phyloP scores from a whole-genome alignment of 2,113 vertebrate species.

The Pollachius pollachius region DNA sequence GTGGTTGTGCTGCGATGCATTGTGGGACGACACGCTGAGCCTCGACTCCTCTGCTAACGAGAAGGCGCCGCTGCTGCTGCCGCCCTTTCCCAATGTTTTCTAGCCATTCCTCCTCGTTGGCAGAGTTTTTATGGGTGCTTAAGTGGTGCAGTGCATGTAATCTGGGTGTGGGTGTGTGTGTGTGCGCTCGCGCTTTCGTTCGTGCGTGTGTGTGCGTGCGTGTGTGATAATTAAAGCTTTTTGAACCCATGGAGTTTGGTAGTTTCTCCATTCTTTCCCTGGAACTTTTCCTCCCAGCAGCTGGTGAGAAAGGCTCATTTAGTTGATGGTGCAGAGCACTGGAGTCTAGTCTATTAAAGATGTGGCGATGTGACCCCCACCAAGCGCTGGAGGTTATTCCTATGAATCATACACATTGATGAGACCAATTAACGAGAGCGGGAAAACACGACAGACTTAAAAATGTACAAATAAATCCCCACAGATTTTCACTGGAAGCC shows the following conservation, averaged over 20 bases:
- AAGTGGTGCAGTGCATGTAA: slow-evolving; percentile 20
- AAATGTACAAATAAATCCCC: too few species aligned
- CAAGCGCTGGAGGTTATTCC: neutral
- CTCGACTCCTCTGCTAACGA: slow-evolving; percentile 55
- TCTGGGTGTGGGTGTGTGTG: slow-evolving; percentile 23
- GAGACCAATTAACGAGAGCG: too few species aligned
- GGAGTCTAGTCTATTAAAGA: slow-evolving; percentile 4
- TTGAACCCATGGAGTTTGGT: slow-evolving; percentile 4
- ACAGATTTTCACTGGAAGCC: too few species aligned
- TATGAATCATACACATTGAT: too few species aligned
- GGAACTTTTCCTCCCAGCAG: slow-evolving; percentile 8
- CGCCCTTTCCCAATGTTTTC: slow-evolving; percentile 44
- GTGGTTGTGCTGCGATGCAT: slow-evolving; percentile 33
- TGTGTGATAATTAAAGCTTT: slow-evolving; percentile 43
- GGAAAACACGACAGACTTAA: too few species aligned
- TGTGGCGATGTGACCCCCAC: neutral
- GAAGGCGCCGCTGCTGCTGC: slow-evolving; percentile 24
- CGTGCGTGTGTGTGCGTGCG: slow-evolving; percentile 15
- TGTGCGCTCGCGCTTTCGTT: neutral
- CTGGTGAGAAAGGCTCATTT: slow-evolving; percentile 15
- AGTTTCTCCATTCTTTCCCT: slow-evolving; percentile 17
- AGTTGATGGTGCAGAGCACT: neutral
- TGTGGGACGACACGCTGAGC: slow-evolving; percentile 21
- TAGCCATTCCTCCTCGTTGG: slow-evolving; percentile 8
- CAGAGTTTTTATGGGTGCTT: slow-evolving; percentile 38